Evolutionary conservation across 1,140 invertebrate genomes (phyloP).

Genomic region (Araneus ventricosus): DNA sequence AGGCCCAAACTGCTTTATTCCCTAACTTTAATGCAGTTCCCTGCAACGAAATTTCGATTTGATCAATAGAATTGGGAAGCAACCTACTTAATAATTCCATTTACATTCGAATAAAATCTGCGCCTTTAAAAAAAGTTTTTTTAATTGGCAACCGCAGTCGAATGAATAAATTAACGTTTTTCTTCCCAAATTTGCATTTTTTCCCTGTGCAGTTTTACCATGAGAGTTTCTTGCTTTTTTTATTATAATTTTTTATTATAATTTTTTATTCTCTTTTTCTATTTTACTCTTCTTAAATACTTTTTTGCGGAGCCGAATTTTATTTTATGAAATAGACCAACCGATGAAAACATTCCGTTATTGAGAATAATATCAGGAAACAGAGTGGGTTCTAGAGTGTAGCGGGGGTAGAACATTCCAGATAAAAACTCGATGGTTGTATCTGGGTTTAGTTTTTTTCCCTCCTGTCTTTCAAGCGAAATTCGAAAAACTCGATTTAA

Average conservation of each 20-base stretch:
- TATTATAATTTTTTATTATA: no score
- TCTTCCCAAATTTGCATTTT: slow-evolving; percentile 14
- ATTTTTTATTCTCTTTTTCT: background rate
- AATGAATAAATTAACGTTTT: slow-evolving; percentile 55
- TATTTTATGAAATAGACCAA: slow-evolving; percentile 42
- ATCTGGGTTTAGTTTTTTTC: background rate
- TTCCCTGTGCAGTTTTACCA: background rate
- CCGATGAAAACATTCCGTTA: slow-evolving; percentile 35
- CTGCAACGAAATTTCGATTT: slow-evolving; percentile 39
- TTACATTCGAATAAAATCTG: slow-evolving; percentile 47
- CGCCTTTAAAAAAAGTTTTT: slow-evolving; percentile 16
- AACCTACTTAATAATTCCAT: slow-evolving; percentile 58
- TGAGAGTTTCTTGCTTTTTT: background rate
- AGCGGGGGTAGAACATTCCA: background rate
- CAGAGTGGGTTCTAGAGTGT: background rate
- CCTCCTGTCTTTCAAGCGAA: slow-evolving; percentile 21
- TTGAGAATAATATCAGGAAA: slow-evolving; percentile 38
- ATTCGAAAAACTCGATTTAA: slow-evolving; percentile 62
- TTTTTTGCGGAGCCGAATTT: background rate
- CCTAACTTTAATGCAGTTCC: slow-evolving; percentile 36
- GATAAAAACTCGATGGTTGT: background rate
- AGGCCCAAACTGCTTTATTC: slow-evolving; percentile 34
- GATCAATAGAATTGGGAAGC: slow-evolving; percentile 31
- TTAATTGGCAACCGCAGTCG: slow-evolving; percentile 47
- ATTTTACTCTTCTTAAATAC: background rate